These are phyloP conservation scores for Venturia canescens DNA, from an alignment of 1,140 invertebrate species.

Conservation along the genomic window DNA sequence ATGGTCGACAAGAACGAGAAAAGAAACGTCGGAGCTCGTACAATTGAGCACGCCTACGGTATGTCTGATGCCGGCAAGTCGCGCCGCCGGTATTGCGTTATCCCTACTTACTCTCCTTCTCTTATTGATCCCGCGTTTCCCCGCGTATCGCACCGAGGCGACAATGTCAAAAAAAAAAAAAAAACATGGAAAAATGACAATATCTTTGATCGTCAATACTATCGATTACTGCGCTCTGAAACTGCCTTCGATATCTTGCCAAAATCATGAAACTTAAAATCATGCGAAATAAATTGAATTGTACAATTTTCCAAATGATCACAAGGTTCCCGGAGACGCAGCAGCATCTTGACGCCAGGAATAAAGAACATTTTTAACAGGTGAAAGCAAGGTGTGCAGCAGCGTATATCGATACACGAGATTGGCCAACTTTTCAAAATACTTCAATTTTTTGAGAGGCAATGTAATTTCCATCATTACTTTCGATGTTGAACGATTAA, in stretches of 20 bases:
- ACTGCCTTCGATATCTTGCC: not conserved
- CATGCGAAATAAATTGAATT: no score
- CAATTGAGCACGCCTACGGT: not conserved
- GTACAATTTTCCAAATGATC: no score
- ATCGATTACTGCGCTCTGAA: not conserved
- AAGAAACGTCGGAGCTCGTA: not conserved
- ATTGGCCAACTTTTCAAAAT: no score
- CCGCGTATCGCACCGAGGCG: not conserved
- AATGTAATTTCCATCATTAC: no score
- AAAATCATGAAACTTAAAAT: no score
- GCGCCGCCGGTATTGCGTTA: not conserved
- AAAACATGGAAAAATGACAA: not conserved
- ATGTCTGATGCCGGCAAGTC: not conserved
- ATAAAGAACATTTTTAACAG: no score
- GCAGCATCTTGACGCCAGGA: no score
- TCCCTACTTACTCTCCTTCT: not conserved
- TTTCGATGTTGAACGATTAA: no score
- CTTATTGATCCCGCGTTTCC: slow-evolving; percentile 5
- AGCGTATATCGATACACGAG: no score
- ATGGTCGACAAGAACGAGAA: not conserved
- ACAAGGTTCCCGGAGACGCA: no score
- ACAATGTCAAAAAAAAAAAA: not conserved
- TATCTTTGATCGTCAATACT: not conserved
- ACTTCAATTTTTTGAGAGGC: no score
- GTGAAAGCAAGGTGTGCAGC: no score